Base-by-base conservation (phyloP, 2,113 vertebrate genomes). In the Mohoua ochrocephala region DNA sequence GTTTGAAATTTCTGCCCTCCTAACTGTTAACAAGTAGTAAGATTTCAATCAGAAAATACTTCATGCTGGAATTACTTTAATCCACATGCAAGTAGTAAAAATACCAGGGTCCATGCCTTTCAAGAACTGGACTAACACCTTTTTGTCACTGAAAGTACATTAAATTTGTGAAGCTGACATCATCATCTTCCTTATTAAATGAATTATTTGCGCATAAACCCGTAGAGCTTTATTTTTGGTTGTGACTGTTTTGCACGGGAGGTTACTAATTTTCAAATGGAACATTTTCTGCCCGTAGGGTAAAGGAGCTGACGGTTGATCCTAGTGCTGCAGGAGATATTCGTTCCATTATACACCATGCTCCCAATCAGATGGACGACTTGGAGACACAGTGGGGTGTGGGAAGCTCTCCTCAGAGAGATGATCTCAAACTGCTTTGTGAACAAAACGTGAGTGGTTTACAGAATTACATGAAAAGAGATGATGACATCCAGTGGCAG, bases 401-500 rank as follows among this genome's bases (percentile, higher is more conserved):
- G 42, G 99, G 99, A 10, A 99, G 99, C 96, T 99, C 99, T 78
- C 99, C 99, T 54, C 99, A 99, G 96, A 99, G 99, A 80, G 99
- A 99, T 92, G 99, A 99, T 95, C 98, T 99, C 85, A 99, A 99
- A 97, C 98, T 99, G 90, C 99, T 99, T 83, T 99, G 99, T 97
- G 99, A 99, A 97, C 99, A 99, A 97, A 99, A 99, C 2, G 99
- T 99, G 97, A 99, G 99, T 98, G 52, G 47, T 64, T 91, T 89
- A 70, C 49, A 68, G 33, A 33, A n/a, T 73, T 74, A 33, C 12
- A 3, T 20, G 28, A 71, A 52, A 76, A 57, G 22, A 50, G 67
- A 15, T 64, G 9, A 30, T 47, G 33, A 77, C 81, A 47, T 93
- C 52, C 27, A 85, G 68, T 61, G 31, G 15, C 76, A 88, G 35